Evolutionary conservation across 92 coral and sea anemone species (phyloP).

Genomic region (Zoanthus sociatus): DNA sequence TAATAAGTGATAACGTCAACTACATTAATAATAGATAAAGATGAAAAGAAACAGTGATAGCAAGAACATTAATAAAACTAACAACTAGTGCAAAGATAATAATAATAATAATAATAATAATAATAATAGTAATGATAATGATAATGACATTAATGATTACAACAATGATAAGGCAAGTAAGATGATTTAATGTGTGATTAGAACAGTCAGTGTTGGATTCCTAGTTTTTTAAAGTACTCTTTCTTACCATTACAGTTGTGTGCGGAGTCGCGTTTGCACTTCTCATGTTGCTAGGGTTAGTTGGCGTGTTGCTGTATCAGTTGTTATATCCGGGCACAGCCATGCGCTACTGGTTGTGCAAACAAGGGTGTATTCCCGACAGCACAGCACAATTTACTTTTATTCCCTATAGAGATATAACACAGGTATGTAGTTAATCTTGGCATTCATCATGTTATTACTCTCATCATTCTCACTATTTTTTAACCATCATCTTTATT

Average conservation of each 20-base stretch:
- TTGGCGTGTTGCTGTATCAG: conserved; percentile 69
- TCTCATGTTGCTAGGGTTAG: conserved; percentile 56
- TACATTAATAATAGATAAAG: too few relatives aligned
- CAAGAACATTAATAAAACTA: too few relatives aligned
- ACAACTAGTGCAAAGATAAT: too few relatives aligned
- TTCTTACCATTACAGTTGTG: conserved; percentile 50
- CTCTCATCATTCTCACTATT: too few relatives aligned
- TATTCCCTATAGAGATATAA: conserved; percentile 19
- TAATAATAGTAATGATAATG: too few relatives aligned
- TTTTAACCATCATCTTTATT: too few relatives aligned
- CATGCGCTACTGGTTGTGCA: conserved; percentile 78
- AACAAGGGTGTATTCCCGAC: conserved; percentile 65
- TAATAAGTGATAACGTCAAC: too few relatives aligned
- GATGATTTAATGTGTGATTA: neutral
- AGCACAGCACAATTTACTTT: conserved; percentile 57
- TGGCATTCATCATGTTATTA: too few relatives aligned
- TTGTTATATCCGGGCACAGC: conserved; percentile 81
- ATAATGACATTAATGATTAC: too few relatives aligned
- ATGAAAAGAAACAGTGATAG: too few relatives aligned
- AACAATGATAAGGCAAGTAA: neutral
- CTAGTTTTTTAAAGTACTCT: neutral
- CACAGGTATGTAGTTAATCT: conserved; percentile 46
- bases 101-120: too few relatives aligned
- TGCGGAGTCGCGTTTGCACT: conserved; percentile 51
- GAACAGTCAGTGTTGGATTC: neutral